phyloP scores from a whole-genome alignment of 2,797 vertebrate species.

The Poeciliopsis infans region DNA sequence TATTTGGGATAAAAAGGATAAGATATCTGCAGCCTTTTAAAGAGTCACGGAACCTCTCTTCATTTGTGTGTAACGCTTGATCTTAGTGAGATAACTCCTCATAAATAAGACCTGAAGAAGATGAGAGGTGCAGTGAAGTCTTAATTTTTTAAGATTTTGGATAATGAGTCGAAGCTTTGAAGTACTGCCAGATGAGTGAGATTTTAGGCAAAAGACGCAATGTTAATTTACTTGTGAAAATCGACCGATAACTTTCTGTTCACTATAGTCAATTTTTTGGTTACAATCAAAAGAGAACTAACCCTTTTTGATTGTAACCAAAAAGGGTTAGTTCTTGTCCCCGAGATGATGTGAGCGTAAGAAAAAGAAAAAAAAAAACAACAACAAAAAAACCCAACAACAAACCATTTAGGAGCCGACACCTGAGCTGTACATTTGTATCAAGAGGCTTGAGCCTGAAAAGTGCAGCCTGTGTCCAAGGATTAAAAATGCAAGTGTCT shows the following conservation, averaged over 20 bases:
- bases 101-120: slow-evolving; percentile 30
- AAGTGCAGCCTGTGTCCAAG: neutral
- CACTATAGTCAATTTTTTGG: neutral
- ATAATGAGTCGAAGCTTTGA: slow-evolving; percentile 50
- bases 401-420: no score
- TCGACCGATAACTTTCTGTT: neutral
- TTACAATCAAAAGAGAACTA: no score
- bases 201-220: slow-evolving; percentile 26
- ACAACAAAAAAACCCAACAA: no score
- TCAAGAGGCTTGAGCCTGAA: neutral
- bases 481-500: neutral
- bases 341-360: no score
- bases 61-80: slow-evolving; percentile 29
- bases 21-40: slow-evolving; percentile 21
- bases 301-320: no score
- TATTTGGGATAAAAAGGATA: slow-evolving; percentile 19
- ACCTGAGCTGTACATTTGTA: neutral
- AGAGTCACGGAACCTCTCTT: slow-evolving; percentile 10
- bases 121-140: slow-evolving; percentile 42
- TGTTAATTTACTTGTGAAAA: neutral
- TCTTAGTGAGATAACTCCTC: slow-evolving; percentile 43
- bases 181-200: slow-evolving; percentile 42
- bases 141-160: slow-evolving; percentile 57
- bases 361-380: no score
- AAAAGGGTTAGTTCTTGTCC: no score